phyloP scores from a whole-genome alignment of 92 coral and sea anemone genomes.

The Porites evermanni region DNA sequence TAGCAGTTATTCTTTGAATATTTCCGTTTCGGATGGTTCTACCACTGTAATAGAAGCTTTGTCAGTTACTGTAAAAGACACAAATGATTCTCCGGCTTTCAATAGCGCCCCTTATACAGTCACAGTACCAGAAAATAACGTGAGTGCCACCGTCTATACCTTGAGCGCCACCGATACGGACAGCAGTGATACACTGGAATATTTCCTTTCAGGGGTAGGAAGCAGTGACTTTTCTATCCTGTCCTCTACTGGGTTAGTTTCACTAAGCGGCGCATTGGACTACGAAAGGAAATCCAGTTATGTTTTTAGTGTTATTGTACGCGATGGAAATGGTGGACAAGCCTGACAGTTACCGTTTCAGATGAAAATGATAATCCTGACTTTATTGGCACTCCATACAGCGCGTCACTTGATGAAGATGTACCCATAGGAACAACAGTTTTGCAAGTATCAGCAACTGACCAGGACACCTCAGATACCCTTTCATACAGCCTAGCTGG shows the following conservation, averaged over 20 bases:
- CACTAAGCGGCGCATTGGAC: constrained; percentile 44
- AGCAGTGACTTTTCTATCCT: constrained; percentile 49
- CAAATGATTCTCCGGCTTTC: constrained; percentile 43
- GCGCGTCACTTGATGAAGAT: constrained; percentile 57
- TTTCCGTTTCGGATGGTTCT: constrained; percentile 50
- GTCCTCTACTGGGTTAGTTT: constrained; percentile 46
- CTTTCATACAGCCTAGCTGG: constrained; percentile 53
- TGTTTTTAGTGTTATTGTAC: constrained; percentile 36
- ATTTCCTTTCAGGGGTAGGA: constrained; percentile 55
- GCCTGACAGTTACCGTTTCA: constrained; percentile 38
- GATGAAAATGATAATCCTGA: constrained; percentile 64
- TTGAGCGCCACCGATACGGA: constrained; percentile 69
- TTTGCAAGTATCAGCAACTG: constrained; percentile 56
- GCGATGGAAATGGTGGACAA: constrained; percentile 49
- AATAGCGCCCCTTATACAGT: constrained; percentile 40
- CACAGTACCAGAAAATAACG: constrained; percentile 51
- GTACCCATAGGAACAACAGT: constrained; percentile 42
- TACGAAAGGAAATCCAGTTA: constrained; percentile 54
- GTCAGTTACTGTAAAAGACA: constrained; percentile 41
- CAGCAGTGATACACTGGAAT: constrained; percentile 53
- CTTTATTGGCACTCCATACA: constrained; percentile 64
- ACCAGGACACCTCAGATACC: constrained; percentile 45
- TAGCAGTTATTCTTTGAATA: constrained; percentile 39
- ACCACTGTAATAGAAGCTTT: constrained; percentile 39
- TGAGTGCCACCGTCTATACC: constrained; percentile 40